phyloP scores from a whole-genome alignment of 2,797 vertebrate species.

The Gobio occitaniae region DNA sequence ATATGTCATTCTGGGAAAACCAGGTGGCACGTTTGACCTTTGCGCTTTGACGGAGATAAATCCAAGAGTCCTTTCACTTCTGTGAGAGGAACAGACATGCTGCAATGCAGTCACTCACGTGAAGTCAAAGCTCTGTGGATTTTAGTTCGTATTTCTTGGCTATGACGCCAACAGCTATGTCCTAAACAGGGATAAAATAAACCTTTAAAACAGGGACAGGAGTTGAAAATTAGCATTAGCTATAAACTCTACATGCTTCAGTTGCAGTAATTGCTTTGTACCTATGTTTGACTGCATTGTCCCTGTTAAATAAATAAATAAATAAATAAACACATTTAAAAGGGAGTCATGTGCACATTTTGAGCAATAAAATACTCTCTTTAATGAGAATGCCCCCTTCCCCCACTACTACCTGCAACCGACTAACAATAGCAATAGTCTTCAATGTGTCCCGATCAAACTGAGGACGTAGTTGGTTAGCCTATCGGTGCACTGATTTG shows the following conservation, averaged over 20 bases:
- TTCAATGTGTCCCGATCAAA: background rate
- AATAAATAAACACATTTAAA: too few relatives aligned
- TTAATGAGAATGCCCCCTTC: background rate
- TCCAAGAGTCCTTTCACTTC: slow-evolving; percentile 23
- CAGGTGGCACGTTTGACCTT: slow-evolving; percentile 40
- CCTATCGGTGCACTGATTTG: background rate
- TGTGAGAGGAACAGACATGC: background rate
- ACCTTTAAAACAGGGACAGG: background rate
- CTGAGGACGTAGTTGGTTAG: background rate
- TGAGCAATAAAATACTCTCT: background rate
- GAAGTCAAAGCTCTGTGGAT: background rate
- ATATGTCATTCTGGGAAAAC: slow-evolving; percentile 31
- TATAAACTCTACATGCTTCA: too few relatives aligned
- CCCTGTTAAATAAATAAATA: too few relatives aligned
- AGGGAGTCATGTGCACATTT: background rate
- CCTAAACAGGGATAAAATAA: background rate
- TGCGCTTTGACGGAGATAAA: slow-evolving; percentile 20
- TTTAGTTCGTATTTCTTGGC: background rate
- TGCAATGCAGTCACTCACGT: slow-evolving; percentile 24
- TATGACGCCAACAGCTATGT: background rate
- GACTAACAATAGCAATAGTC: background rate
- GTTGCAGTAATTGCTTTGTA: too few relatives aligned
- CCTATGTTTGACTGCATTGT: too few relatives aligned
- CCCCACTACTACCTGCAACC: background rate
- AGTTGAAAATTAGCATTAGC: too few relatives aligned